Conservation (phyloP, 2,888 invertebrate genomes). For the Smittia aterrima region DNA sequence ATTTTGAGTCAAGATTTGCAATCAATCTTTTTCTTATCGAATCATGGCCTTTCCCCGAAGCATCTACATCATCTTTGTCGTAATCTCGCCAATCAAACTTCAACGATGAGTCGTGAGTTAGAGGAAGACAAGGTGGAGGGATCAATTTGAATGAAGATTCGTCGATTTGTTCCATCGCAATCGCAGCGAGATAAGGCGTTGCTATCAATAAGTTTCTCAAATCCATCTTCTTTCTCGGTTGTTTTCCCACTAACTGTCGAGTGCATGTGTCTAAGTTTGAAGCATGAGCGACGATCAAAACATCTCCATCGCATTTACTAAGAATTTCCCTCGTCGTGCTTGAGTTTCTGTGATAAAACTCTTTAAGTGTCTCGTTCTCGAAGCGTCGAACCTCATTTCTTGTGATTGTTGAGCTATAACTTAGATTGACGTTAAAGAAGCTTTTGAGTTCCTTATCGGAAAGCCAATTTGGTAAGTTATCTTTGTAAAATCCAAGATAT, state of each 20-base stretch:
- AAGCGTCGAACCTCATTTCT: constrained; percentile 56
- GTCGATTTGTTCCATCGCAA: constrained; percentile 57
- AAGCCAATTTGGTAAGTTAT: constrained; percentile 76
- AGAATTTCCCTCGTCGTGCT: constrained; percentile 60
- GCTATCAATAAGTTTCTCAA: constrained; percentile 71
- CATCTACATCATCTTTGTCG: too few species aligned
- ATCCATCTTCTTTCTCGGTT: constrained; percentile 63
- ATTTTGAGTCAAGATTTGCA: too few species aligned
- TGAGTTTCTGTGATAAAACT: constrained; percentile 65
- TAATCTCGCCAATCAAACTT: constrained; percentile 39
- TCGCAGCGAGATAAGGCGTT: constrained; percentile 81
- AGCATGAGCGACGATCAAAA: constrained; percentile 89
- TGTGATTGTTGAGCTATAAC: constrained; percentile 64
- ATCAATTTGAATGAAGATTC: neutral
- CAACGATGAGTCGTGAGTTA: constrained; percentile 27
- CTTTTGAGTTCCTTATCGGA: constrained; percentile 66
- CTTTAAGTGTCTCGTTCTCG: constrained; percentile 66
- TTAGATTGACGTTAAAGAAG: constrained; percentile 70
- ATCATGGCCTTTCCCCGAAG: too few species aligned
- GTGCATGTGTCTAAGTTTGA: constrained; percentile 84
- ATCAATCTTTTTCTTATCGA: too few species aligned
- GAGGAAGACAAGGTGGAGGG: constrained; percentile 26
- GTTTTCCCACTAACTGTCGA: constrained; percentile 66
- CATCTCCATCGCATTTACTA: constrained; percentile 64
- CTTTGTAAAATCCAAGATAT: constrained; percentile 87